Conservation (phyloP, 1,140 invertebrate species). For the Tenebrio molitor region DNA sequence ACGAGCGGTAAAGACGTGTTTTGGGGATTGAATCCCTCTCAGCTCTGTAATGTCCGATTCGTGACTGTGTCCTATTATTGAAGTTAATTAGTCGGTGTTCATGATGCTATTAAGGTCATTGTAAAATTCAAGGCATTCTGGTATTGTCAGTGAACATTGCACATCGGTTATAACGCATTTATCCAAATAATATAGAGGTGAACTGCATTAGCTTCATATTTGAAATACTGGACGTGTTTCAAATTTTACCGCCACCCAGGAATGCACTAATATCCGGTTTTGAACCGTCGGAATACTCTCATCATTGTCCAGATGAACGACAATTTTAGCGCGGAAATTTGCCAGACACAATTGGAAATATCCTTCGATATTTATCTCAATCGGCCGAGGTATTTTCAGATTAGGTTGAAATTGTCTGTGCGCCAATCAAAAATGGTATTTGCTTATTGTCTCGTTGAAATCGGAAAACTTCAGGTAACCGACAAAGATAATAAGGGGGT, state of each 20-base stretch:
- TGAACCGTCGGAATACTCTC: constrained; percentile 31
- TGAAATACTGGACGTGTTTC: constrained; percentile 50
- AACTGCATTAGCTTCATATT: constrained; percentile 48
- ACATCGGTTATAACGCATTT: constrained; percentile 35
- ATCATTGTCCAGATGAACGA: constrained; percentile 41
- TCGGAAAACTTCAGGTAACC: too few species aligned
- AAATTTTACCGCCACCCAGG: constrained; percentile 45
- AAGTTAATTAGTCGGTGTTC: not conserved
- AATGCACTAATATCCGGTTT: constrained; percentile 41
- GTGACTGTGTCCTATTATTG: not conserved
- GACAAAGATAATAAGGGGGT: too few species aligned
- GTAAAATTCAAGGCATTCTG: constrained; percentile 37
- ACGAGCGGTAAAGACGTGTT: not conserved
- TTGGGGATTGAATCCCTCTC: too few species aligned
- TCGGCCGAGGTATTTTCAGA: constrained; percentile 6
- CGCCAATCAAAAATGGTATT: not conserved
- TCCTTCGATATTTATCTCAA: constrained; percentile 6
- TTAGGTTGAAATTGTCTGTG: constrained; percentile 24
- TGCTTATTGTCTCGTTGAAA: too few species aligned
- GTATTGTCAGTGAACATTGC: constrained; percentile 35
- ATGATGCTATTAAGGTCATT: not conserved
- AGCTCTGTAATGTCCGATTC: not conserved
- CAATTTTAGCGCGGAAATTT: constrained; percentile 35
- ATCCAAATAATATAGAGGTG: constrained; percentile 40
- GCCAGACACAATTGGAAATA: constrained; percentile 42